Base-by-base conservation (phyloP, 2,888 invertebrate genomes). In the Dynastes grantii region DNA sequence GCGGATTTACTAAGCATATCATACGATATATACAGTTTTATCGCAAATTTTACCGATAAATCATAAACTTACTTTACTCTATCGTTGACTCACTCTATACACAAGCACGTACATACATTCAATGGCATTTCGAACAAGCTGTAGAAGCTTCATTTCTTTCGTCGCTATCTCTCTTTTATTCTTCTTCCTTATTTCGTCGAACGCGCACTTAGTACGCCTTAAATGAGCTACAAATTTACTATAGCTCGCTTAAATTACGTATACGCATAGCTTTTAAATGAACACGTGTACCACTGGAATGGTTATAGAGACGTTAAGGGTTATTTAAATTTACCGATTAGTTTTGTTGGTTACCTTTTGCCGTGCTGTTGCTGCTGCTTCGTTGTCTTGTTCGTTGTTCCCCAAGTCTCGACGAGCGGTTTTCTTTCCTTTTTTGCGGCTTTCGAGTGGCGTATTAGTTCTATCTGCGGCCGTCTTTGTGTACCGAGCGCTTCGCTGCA, bases 161-260 rank as follows among this genome's bases (percentile, higher is more conserved):
- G 16, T 49, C 27, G 49, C 29, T 51, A 68, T 51, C 68, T 45
- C 13, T 27, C 71, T 49, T n/a, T 16, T 58, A 61, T 75, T 55
- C n/a, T 22, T 55, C 55, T 8, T 55, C 55, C 22, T 55, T 75
- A 61, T 71, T 76, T 79, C 81, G 80, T 81, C 81, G 81, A 81
- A 79, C 80, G 79, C 80, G 77, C 81, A 80, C 81, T 82, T 83
- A 83, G 82, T 81, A 80, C 79, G 81, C 76, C 81, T 82, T 82
- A 83, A 83, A 76, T 77, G 78, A 78, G 78, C 80, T 81, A 83
- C 83, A 83, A 83, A 83, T 83, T 83, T 83, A 82, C 79, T 80
- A 79, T 80, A 65, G 65, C 63, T 76, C 78, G 61, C 71, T 80
- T 81, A 80, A 77, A 79, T 80, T 81, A 79, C 68, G 77, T 51